Percentiles rank a stretch among this genome's conserved stretches.
These are phyloP conservation scores for Meteorus colon DNA, from an alignment of 2,888 invertebrate species.

Conservation along the genomic window DNA sequence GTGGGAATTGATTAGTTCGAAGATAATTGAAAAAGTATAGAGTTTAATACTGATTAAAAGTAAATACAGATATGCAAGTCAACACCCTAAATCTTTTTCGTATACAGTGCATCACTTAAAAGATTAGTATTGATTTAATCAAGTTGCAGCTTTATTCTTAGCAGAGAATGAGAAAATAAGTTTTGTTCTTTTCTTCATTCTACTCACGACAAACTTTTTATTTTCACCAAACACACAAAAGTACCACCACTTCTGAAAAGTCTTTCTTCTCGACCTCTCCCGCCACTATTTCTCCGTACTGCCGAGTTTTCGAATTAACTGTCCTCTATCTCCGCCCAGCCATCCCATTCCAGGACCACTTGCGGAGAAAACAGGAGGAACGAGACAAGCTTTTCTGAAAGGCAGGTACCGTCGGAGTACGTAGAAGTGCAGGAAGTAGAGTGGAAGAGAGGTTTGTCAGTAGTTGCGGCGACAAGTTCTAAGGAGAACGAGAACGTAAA, in stretches of 20 bases:
- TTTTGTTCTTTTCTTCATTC: constrained; percentile 6
- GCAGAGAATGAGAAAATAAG: constrained; percentile 34
- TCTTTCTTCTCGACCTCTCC: constrained; percentile 24
- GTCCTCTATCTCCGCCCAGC: constrained; percentile 54
- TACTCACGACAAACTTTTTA: constrained; percentile 12
- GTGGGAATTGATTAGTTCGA: background rate
- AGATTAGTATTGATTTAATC: constrained; percentile 41
- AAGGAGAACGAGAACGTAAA: constrained; percentile 40
- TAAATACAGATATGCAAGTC: background rate
- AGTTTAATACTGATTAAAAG: background rate
- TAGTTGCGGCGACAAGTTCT: constrained; percentile 59
- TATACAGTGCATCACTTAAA: background rate
- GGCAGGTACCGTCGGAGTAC: constrained; percentile 29
- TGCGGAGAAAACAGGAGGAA: constrained; percentile 24
- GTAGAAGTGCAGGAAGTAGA: constrained; percentile 36
- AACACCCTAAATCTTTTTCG: background rate
- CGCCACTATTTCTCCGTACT: constrained; percentile 2
- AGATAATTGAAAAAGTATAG: background rate
- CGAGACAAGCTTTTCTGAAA: constrained; percentile 39
- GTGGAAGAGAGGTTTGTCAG: constrained; percentile 53
- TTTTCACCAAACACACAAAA: constrained; percentile 28
- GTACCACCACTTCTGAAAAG: background rate
- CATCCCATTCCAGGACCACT: constrained; percentile 34
- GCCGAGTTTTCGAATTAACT: constrained; percentile 64
- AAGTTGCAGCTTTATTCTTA: constrained; percentile 41